Percentiles rank a stretch among this genome's conserved stretches.
These are phyloP conservation scores for Oxycera nigricornis DNA, from an alignment of 2,888 invertebrate species.

Conservation along the genomic window DNA sequence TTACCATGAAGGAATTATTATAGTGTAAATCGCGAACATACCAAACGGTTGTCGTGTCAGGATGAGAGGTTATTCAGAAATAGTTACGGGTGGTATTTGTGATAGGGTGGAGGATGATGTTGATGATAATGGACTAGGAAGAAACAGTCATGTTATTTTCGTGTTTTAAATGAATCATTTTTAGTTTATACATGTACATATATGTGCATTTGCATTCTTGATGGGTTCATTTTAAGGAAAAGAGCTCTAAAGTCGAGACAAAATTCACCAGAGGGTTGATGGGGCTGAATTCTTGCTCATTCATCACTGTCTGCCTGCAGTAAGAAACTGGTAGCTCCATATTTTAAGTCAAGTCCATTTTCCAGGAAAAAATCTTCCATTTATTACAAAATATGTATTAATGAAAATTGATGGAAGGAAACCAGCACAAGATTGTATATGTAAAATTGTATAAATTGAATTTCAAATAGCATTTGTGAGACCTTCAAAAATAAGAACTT, in stretches of 20 bases:
- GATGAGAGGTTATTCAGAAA: neutral
- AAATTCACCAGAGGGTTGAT: neutral
- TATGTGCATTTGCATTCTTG: neutral
- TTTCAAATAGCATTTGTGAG: too few relatives aligned
- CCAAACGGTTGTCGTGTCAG: neutral
- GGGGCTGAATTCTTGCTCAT: too few relatives aligned
- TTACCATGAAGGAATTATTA: conserved; percentile 29
- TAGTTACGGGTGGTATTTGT: neutral
- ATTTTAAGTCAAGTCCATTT: too few relatives aligned
- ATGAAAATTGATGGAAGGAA: too few relatives aligned
- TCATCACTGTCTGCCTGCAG: too few relatives aligned
- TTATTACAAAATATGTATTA: too few relatives aligned
- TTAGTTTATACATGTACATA: neutral
- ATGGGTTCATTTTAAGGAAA: neutral
- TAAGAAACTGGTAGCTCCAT: too few relatives aligned
- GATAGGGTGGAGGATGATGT: neutral
- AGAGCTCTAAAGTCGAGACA: neutral
- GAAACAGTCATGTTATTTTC: neutral
- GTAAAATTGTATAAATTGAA: too few relatives aligned
- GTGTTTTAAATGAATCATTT: neutral
- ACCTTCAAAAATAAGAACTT: too few relatives aligned
- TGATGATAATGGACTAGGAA: neutral
- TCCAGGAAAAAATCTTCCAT: too few relatives aligned
- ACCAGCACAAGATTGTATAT: too few relatives aligned
- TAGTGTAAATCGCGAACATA: neutral